Conservation (phyloP, 2,888 invertebrate genomes). For the Meiosimyza decipiens region DNA sequence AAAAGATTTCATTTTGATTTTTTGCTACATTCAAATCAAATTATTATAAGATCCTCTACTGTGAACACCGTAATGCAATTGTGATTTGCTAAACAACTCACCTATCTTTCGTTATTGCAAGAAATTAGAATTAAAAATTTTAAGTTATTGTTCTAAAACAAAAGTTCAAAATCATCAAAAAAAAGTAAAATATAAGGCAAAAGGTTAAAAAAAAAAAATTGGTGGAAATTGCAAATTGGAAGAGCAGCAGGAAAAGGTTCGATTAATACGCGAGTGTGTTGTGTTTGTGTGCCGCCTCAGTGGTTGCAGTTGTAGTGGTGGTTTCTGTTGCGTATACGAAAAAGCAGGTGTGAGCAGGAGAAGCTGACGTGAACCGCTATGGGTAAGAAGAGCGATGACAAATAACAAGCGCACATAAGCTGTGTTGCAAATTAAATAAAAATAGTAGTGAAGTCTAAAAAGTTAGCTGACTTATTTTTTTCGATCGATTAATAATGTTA, state of each 20-base stretch:
- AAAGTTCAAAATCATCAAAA: constrained; percentile 8
- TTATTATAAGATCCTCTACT: constrained; percentile 10
- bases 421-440: constrained; percentile 11
- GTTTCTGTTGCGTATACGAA: constrained; percentile 27
- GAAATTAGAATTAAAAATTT: no score
- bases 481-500: not conserved
- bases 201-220: constrained; percentile 13
- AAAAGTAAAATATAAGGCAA: constrained; percentile 19
- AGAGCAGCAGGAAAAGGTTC: constrained; percentile 18
- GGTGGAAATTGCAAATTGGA: constrained; percentile 32
- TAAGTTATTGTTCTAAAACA: not conserved
- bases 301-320: constrained; percentile 23
- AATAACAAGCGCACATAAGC: constrained; percentile 32
- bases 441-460: not conserved
- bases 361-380: constrained; percentile 43
- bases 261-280: constrained; percentile 26
- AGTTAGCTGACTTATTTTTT: not conserved
- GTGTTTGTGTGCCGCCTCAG: constrained; percentile 10
- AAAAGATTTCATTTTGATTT: constrained; percentile 22
- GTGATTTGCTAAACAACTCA: not conserved
- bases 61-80: constrained; percentile 20
- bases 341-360: constrained; percentile 17
- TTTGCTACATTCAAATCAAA: constrained; percentile 25
- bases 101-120: no score
- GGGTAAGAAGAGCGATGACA: constrained; percentile 57